A percentile compares a stretch with the other conserved stretches of the same genome.
Conservation (phyloP, 2,797 vertebrate species). For the Ptychobarbus kaznakovi region DNA sequence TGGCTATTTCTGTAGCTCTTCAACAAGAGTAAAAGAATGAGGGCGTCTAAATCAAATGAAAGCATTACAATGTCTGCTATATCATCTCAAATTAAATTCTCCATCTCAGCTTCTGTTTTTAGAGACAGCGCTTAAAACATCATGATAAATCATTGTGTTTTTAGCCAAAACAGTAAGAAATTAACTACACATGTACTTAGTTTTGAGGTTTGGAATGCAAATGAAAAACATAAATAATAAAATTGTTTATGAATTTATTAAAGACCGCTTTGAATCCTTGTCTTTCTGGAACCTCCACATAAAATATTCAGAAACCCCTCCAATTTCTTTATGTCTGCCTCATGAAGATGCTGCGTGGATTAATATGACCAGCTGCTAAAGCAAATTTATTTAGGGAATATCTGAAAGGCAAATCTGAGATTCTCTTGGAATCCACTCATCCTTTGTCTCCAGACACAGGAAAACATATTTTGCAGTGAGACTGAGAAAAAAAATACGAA, state of each 20-base stretch:
- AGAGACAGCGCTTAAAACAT: slow-evolving; percentile 43
- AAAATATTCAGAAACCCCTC: slow-evolving; percentile 5
- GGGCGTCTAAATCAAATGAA: slow-evolving; percentile 41
- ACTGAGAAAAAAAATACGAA: neutral
- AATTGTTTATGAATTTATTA: neutral
- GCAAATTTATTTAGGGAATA: slow-evolving; percentile 32
- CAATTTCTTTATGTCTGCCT: slow-evolving; percentile 3
- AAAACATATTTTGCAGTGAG: slow-evolving; percentile 12
- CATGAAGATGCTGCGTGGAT: slow-evolving; percentile 8
- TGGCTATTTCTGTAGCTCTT: slow-evolving; percentile 38
- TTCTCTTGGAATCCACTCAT: neutral
- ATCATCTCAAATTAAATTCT: slow-evolving; percentile 46
- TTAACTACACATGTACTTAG: slow-evolving; percentile 36
- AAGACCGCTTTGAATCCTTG: neutral
- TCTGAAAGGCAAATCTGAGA: slow-evolving; percentile 16
- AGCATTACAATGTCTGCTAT: slow-evolving; percentile 44
- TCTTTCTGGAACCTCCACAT: neutral
- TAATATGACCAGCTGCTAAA: slow-evolving; percentile 32
- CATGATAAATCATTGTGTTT: slow-evolving; percentile 37
- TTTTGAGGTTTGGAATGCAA: slow-evolving; percentile 20
- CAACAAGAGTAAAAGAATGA: slow-evolving; percentile 12
- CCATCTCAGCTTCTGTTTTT: slow-evolving; percentile 37
- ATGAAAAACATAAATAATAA: neutral
- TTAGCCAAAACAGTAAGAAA: slow-evolving; percentile 42
- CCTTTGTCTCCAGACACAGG: slow-evolving; percentile 12